A percentile compares a stretch with the other conserved stretches of the same genome.
These are phyloP conservation scores for Phthorimaea operculella DNA, from an alignment of 1,140 invertebrate species.

Conservation along the genomic window DNA sequence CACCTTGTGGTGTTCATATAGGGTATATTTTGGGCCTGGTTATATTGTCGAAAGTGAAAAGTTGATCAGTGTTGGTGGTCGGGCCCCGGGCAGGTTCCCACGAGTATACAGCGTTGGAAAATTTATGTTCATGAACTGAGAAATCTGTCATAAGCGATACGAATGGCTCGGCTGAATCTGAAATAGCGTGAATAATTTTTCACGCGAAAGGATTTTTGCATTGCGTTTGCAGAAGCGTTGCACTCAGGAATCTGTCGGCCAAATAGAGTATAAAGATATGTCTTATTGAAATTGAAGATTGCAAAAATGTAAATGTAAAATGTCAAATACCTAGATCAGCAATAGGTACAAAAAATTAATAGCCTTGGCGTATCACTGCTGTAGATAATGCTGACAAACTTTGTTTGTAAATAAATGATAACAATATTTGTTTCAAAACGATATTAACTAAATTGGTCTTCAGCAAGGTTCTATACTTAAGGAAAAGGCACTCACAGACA, in stretches of 20 bases:
- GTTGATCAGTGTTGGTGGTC: conserved; percentile 59
- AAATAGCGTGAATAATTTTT: conserved; percentile 65
- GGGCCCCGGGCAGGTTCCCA: conserved; percentile 54
- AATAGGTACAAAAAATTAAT: too few species aligned
- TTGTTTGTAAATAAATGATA: too few species aligned
- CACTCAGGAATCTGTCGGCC: not conserved
- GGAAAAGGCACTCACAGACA: too few species aligned
- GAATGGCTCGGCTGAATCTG: conserved; percentile 53
- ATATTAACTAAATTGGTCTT: too few species aligned
- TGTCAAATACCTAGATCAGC: too few species aligned
- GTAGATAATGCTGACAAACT: too few species aligned
- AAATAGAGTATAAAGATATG: too few species aligned
- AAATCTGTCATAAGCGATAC: conserved; percentile 65
- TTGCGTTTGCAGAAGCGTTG: conserved; percentile 4
- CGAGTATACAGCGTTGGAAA: conserved; percentile 61
- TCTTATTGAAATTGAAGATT: too few species aligned
- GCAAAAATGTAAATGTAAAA: too few species aligned
- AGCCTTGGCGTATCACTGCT: too few species aligned
- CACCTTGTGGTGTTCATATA: conserved; percentile 10
- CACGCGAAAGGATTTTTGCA: conserved; percentile 39
- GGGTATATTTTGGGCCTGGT: not conserved
- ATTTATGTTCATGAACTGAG: conserved; percentile 65
- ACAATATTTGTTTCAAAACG: too few species aligned
- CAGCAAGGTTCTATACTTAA: too few species aligned
- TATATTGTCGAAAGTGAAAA: conserved; percentile 56